Evolutionary conservation across 35 echinoderm and acorn worm genomes (phyloP).

Genomic region (Holothuria glaberrima): DNA sequence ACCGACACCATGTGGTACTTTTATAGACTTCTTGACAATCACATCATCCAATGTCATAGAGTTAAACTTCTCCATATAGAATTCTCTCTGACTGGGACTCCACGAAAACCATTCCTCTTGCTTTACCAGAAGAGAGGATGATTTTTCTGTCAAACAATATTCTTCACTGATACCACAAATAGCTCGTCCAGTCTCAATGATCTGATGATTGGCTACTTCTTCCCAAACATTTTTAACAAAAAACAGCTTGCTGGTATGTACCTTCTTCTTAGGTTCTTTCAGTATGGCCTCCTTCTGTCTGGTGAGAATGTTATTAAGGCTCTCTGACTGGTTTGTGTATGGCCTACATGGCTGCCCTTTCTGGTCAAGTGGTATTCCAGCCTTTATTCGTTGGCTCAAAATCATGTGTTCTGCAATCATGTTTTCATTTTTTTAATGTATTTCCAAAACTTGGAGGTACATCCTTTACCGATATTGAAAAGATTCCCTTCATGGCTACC

Average conservation of each 20-base stretch:
- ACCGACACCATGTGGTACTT: no score
- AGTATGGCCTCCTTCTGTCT: conserved; percentile 21
- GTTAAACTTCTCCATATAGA: conserved; percentile 29
- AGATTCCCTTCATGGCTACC: conserved; percentile 3
- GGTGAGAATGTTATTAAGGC: conserved; percentile 34
- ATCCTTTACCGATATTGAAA: neutral
- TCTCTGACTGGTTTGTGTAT: conserved; percentile 46
- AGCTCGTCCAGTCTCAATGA: neutral
- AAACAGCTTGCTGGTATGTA: neutral
- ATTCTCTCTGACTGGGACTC: neutral
- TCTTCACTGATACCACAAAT: conserved; percentile 41
- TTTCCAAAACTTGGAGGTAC: conserved; percentile 43
- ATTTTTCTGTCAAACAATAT: neutral
- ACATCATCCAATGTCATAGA: neutral
- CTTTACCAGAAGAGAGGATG: neutral
- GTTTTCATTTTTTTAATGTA: neutral
- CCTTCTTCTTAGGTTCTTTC: conserved; percentile 5
- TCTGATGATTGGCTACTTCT: neutral
- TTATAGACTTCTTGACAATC: neutral
- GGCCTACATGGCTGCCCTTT: neutral
- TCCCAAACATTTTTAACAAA: conserved; percentile 21
- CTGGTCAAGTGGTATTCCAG: conserved; percentile 15
- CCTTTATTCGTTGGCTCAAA: conserved; percentile 14
- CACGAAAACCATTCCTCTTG: conserved; percentile 30
- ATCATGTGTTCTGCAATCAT: conserved; percentile 24